Percentiles rank a stretch among this genome's conserved stretches.
Conservation (phyloP, 2,113 vertebrate genomes). For the Cephalopterus ornatus region DNA sequence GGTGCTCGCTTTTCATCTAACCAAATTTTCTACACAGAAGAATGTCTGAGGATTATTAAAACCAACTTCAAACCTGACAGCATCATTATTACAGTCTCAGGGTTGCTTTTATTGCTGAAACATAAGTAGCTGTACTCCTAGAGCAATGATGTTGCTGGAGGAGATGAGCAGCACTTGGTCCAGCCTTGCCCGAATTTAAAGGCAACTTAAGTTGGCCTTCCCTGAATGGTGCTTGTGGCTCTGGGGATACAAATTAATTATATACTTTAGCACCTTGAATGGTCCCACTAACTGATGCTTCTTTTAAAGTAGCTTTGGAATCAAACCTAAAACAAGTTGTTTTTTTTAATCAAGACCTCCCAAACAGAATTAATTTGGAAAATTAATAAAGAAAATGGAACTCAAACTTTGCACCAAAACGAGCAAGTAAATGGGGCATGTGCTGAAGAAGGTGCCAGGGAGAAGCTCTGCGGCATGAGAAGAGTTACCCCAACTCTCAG, state of each 20-base stretch:
- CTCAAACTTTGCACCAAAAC: neutral
- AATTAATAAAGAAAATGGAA: neutral
- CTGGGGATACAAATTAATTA: neutral
- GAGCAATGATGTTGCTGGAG: neutral
- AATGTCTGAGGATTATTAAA: neutral
- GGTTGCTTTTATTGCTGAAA: neutral
- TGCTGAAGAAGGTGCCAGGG: neutral
- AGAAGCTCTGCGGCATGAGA: neutral
- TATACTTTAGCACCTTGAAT: neutral
- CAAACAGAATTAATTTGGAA: neutral
- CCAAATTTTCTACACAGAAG: neutral
- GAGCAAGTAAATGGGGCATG: rapidly evolving
- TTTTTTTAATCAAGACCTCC: neutral
- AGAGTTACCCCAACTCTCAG: neutral
- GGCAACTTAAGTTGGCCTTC: neutral
- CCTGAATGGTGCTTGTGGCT: neutral
- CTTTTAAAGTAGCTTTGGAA: neutral
- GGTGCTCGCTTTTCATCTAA: neutral
- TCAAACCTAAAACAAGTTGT: neutral
- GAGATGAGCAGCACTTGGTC: neutral
- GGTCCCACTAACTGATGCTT: neutral
- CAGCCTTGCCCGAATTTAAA: neutral
- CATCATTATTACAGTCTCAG: neutral
- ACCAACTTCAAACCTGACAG: neutral
- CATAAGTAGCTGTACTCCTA: neutral